A percentile compares a stretch with the other conserved stretches of the same genome.
phyloP scores from a whole-genome alignment of 2,797 vertebrate genomes.

The Aphelocoma californica region DNA sequence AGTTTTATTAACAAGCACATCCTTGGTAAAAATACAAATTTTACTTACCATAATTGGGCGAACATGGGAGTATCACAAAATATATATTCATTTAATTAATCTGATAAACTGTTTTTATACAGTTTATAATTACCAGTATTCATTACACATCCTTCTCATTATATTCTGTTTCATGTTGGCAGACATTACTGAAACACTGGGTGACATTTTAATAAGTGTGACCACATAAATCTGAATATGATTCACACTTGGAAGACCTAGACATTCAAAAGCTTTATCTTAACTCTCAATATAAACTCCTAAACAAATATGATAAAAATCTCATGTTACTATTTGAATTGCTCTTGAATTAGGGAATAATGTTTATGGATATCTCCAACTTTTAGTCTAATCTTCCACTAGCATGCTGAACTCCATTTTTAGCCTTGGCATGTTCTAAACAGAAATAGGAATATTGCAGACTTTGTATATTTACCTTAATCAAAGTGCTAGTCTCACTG shows the following conservation, averaged over 20 bases:
- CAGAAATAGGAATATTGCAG: background rate
- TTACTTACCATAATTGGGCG: background rate
- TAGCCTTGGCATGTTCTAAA: background rate
- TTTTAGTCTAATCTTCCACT: background rate
- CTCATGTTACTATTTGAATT: background rate
- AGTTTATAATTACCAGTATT: background rate
- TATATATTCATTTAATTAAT: background rate
- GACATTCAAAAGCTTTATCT: background rate
- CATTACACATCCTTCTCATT: background rate
- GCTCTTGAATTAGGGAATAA: background rate
- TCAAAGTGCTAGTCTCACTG: background rate
- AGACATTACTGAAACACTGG: background rate
- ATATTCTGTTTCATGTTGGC: background rate
- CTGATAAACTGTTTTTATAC: background rate
- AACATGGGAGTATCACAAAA: background rate
- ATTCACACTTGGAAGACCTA: background rate
- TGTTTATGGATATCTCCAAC: background rate
- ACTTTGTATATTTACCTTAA: background rate
- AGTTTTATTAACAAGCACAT: background rate
- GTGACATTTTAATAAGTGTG: slow-evolving; percentile 22
- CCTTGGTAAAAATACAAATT: background rate
- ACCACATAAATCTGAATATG: background rate
- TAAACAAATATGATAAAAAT: background rate
- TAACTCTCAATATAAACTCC: background rate
- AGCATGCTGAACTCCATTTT: background rate